Evolutionary conservation across 2,888 invertebrate genomes (phyloP), one percentile per base, ranked within the genome.

Genomic region (Sminthurinus aureus): DNA sequence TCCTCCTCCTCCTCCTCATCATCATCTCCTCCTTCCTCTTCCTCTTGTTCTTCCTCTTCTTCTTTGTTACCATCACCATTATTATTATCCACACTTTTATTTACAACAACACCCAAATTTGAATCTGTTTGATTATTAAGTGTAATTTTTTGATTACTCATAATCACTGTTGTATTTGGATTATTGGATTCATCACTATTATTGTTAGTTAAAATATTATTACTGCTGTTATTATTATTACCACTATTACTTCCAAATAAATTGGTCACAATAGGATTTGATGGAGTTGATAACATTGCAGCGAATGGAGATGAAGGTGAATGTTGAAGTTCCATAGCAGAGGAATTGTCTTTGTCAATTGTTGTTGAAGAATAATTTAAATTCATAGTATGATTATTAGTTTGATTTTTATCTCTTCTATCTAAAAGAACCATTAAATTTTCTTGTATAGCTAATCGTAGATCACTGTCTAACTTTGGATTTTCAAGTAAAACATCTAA

Each of bases 401-500:
- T 66, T 74, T 24, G 67, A 73, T 67, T 67, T 51, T 81, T 66
- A 20, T 76, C 84, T 83, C 82, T 83, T 66, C 80, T 75, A n/a
- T 84, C 83, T 8, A 88, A 50, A 15, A 88, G 82, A 51, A 85
- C 85, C 26, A 87, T 83, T 75, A 88, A 82, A 66, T 95, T 96
- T 89, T 97, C 96, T 87, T 95, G 93, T 69, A 98, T 95, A 91
- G 97, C 94, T 85, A 93, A 93, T 85, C 96, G 92, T 87, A 97
- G 91, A 90, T 97, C 97, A 87, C 94, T 92, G 90, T 97, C 97
- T 87, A 97, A 91, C 90, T 96, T 96, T 4, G 94, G 94, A 90
- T 96, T 96, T 90, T 96, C 96, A 91, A 97, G 96, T 83, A 97
- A 91, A 9, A 96, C 96, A 89, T 94, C 93, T 83, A 97, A 91